Base-by-base conservation (phyloP, 2,888 invertebrate species). In the Cantharis flavilabris region DNA sequence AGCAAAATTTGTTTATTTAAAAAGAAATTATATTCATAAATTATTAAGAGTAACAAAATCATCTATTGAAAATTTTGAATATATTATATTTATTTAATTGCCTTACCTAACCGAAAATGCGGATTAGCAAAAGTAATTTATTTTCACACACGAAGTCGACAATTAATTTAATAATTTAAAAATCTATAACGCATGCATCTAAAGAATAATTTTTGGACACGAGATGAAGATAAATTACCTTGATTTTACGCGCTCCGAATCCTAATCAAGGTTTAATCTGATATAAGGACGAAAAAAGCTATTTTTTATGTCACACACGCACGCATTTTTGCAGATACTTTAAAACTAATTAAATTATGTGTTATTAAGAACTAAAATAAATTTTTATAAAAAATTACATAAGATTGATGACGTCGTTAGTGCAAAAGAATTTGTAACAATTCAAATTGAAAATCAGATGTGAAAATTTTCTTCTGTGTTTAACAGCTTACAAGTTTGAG, bases 171-270 rank as follows among this genome's bases (percentile, higher is more conserved):
- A 63, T 72, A 72, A 72, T 65, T 33, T 33, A 72, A 72, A 72
- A 64, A 64, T 72, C 33, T 64, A 65, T 72, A 72, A 72, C 33
- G 65, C 64, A 65, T 33, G 72, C 64, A 65, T 64, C 65, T 65
- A 65, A 65, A 33, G 64, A 72, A 72, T 72, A 63, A 72, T 33
- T 33, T 33, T 72, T 72, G 33, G 72, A 64, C 72, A 64, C 65
- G 72, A 72, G 72, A 72, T 72, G 72, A 72, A 72, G 72, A 72
- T 72, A 72, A 72, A 72, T 72, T 72, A 26, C 62, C 64, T 28
- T 63, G 65, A 28, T 64, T 72, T 72, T 64, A 64, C 72, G 64
- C 64, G 64, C 30, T 72, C 71, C 72, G 72, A 28, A 72, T 72
- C 33, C 65, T 64, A 72, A 72, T 72, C 72, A 72, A 72, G 33